phyloP scores from a whole-genome alignment of 2,113 vertebrate genomes.

The Odocoileus virginianus region DNA sequence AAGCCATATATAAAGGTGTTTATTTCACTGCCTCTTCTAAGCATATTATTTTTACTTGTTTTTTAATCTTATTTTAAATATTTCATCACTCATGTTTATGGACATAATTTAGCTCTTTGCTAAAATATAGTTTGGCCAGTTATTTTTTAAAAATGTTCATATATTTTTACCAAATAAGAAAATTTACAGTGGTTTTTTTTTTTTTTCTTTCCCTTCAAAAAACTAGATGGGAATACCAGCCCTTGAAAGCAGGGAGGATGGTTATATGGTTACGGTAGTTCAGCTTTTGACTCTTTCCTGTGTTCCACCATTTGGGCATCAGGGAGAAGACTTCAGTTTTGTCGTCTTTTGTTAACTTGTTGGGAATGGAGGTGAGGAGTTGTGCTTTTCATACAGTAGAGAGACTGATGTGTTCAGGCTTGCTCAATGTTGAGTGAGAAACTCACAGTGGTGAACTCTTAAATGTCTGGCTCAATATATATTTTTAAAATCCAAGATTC shows the following conservation, averaged over 20 bases:
- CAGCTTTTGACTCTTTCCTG: not conserved
- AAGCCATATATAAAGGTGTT: not conserved
- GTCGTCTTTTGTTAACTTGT: conserved; percentile 23
- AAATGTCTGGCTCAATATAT: not conserved
- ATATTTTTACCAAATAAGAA: not conserved
- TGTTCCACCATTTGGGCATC: not conserved
- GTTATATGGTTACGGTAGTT: not conserved
- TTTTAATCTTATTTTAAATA: not conserved
- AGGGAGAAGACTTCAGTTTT: not conserved
- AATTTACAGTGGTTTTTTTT: not conserved
- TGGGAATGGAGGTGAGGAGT: not conserved
- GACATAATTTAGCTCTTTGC: not conserved
- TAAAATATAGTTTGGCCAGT: not conserved
- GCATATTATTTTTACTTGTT: not conserved
- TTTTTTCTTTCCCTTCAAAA: not conserved
- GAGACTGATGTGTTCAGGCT: not conserved
- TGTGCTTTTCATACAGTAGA: not conserved
- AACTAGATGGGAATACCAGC: not conserved
- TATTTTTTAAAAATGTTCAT: not conserved
- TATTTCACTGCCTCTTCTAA: not conserved
- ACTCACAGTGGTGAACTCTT: not conserved
- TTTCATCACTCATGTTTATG: not conserved
- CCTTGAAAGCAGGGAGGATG: not conserved
- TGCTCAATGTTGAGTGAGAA: not conserved
- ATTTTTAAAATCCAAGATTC: conserved; percentile 13